Evolutionary conservation across 2,113 vertebrate genomes (phyloP), one percentile per base, ranked within the genome.

Genomic region (Percopsis transmontana): DNA sequence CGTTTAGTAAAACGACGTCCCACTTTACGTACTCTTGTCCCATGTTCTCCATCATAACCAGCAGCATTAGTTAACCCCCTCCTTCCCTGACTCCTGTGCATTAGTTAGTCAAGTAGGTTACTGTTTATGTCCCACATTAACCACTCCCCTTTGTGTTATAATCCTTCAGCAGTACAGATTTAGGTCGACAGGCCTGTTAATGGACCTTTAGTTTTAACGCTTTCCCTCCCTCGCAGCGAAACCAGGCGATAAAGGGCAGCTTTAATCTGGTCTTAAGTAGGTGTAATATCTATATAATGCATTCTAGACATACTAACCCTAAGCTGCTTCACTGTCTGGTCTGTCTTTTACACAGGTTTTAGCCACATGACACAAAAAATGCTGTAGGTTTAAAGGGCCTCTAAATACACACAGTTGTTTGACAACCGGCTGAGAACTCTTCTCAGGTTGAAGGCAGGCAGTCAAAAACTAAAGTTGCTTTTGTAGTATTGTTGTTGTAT

Each of bases 101-200:
- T 81, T 75, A 85, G 66, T 56, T 67, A 71, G 13, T 0, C 27
- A 41, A 79, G 19, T 68, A 70, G 55, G 77, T 77, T 33, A 15
- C 72, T 74, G 73, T 83, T 85, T 77, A 74, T 41, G 63, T 62
- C 65, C 67, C 74, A 82, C 83, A 89, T 89, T 90, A 89, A 92
- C 84, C 23, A 20, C 40, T 42, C 38, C 81, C 68, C 67, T 66
- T 68, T 45, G 77, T 76, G 79, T 83, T 68, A 74, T 88, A 88
- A 91, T 87, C 87, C 81, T 16, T 56, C 10, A n/a, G 57, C 10
- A 23, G 67, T 51, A 33, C 50, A 81, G 83, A 87, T 89, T 74
- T 87, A 83, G 80, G 88, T 83, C 74, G 56, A 19, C 53, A 55
- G 66, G 67, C 62, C 58, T 20, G 60, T 83, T 87, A 90, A 85